Percentiles rank a stretch among this genome's conserved stretches.
phyloP scores from a whole-genome alignment of 2,888 invertebrate genomes.

The Imbricaverruca yamaguchii region DNA sequence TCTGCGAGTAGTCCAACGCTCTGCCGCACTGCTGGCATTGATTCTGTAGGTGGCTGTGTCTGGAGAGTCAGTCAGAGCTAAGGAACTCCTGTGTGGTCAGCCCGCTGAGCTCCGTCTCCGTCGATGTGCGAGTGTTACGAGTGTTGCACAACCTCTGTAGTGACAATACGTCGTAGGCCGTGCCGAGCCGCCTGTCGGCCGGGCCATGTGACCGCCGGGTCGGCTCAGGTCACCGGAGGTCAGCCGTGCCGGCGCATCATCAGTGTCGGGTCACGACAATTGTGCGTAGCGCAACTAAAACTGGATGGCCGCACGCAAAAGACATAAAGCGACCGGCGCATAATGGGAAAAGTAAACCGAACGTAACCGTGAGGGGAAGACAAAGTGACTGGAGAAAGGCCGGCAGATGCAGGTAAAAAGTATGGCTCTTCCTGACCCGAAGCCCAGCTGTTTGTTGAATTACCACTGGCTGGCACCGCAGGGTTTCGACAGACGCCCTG shows the following conservation, averaged over 20 bases:
- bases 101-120: too few relatives aligned
- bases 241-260: background rate
- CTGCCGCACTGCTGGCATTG: too few relatives aligned
- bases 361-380: background rate
- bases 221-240: background rate
- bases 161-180: background rate
- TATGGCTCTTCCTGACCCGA: background rate
- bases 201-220: background rate
- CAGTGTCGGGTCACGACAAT: background rate
- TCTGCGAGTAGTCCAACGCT: too few relatives aligned
- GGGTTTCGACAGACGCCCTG: background rate
- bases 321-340: background rate
- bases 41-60: too few relatives aligned
- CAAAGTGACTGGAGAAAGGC: background rate
- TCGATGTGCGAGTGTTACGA: too few relatives aligned
- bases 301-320: background rate
- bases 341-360: slow-evolving; percentile 18
- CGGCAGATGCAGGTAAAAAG: background rate
- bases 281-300: slow-evolving; percentile 16
- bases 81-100: too few relatives aligned
- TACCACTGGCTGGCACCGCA: background rate
- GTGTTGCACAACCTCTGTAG: too few relatives aligned
- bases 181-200: background rate
- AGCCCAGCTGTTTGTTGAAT: background rate
- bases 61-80: too few relatives aligned